A percentile compares a stretch with the other conserved stretches of the same genome.
Conservation (phyloP, 2,888 invertebrate genomes). For the Leucoptera coffeella region DNA sequence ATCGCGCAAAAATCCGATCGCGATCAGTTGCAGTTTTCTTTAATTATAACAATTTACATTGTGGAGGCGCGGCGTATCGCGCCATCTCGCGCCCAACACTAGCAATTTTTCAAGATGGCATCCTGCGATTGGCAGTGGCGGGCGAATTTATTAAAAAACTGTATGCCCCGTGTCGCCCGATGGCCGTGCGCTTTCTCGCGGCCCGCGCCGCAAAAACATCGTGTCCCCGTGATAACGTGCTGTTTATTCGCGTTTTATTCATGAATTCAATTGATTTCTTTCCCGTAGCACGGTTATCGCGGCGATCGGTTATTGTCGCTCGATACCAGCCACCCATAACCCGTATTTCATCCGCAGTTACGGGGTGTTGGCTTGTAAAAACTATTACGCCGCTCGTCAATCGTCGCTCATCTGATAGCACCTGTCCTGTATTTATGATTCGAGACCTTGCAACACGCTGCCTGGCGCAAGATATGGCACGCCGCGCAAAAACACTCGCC, state of each 20-base stretch:
- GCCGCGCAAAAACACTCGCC: too few species aligned
- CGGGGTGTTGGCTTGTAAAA: constrained; percentile 6
- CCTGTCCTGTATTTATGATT: constrained; percentile 15
- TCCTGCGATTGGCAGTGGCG: constrained; percentile 25
- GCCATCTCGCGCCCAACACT: constrained; percentile 27
- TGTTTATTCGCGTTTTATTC: constrained; percentile 41
- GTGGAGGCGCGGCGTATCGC: constrained; percentile 23
- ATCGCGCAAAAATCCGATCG: constrained; percentile 25
- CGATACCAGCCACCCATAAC: constrained; percentile 3
- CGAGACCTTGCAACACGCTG: constrained; percentile 22
- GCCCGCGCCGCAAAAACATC: too few species aligned
- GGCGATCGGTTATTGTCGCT: constrained; percentile 17
- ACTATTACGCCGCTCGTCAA: constrained; percentile 7
- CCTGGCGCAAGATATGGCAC: too few species aligned
- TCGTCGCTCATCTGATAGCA: constrained; percentile 14
- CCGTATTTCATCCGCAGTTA: constrained; percentile 5
- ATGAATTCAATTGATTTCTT: constrained; percentile 42
- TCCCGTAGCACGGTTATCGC: constrained; percentile 19
- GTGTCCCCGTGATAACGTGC: too few species aligned
- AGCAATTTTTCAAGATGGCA: constrained; percentile 36
- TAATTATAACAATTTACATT: constrained; percentile 46
- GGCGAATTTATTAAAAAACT: constrained; percentile 35
- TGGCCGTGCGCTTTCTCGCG: constrained; percentile 17
- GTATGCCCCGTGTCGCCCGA: constrained; percentile 14
- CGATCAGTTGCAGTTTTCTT: constrained; percentile 34